Evolutionary conservation across 2,113 vertebrate species (phyloP), one percentile per base, ranked within the genome.

Genomic region (Myrmophylax atrothorax): DNA sequence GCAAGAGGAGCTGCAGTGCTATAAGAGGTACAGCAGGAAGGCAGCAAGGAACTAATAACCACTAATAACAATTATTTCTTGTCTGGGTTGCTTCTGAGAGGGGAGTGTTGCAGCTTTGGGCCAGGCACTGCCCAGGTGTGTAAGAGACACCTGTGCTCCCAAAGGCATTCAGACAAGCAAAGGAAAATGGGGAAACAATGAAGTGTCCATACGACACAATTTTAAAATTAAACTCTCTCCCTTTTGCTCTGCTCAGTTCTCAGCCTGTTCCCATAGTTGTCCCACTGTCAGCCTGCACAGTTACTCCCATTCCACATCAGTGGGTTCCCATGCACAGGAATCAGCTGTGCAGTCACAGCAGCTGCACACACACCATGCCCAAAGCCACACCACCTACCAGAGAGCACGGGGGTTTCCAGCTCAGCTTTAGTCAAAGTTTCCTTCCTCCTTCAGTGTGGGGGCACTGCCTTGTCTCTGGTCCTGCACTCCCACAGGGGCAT

Each of bases 1-100:
- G 6, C 99, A 99, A 87, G 99, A 99, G 72, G 99, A 99, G 95
- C 97, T 99, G 2, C 98, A 99, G 94, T 98, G 99, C 44, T 99
- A 99, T 44, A 99, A 99, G 97, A 99, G 99, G 99, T 99, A 88
- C 29, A 70, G 44, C 7, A 1, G 9, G 15, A 70, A 62, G 59
- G 29, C 60, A 86, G 66, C 42, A 63, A 50, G 74, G 52, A 89
- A 17, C 18, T 42, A 14, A 3, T 12, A 47, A 49, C 28, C 33
- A 11, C 33, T 68, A n/a, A 8, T 19, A 49, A 55, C 11, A 37
- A 14, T 28, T 53, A 9, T 3, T 55, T 44, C 5, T 25, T 69
- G 18, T 42, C 25, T 49, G 22, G 28, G 20, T 50, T 69, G 10
- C 25, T 69, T 37, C 31, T 22, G 49, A 33, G 19, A 8, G 44